These are phyloP conservation scores for Haliclystus octoradiatus DNA, from an alignment of 30 jellyfish, hydroid and myxozoan genomes.

Conservation along the genomic window DNA sequence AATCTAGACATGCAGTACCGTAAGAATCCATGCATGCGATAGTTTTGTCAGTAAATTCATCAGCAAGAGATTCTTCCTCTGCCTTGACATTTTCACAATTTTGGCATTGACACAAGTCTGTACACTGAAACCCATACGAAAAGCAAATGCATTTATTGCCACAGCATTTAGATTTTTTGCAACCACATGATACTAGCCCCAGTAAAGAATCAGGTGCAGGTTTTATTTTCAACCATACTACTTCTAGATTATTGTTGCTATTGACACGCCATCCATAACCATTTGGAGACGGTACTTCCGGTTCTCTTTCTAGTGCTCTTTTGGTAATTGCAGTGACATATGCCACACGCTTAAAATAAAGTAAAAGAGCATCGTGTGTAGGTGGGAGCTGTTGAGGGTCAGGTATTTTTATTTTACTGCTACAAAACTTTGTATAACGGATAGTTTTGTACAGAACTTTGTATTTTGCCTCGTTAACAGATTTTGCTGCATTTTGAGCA, in stretches of 20 bases:
- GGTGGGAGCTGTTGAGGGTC: slow-evolving; percentile 52
- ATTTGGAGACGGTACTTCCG: slow-evolving; percentile 29
- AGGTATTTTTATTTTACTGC: slow-evolving; percentile 17
- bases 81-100: too few relatives aligned
- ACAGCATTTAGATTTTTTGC: slow-evolving; percentile 21
- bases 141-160: slow-evolving; percentile 10
- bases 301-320: slow-evolving; percentile 15
- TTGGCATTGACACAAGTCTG: slow-evolving; percentile 11
- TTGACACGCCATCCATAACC: slow-evolving; percentile 39
- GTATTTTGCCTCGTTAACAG: slow-evolving; percentile 30
- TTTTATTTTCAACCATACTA: slow-evolving; percentile 16
- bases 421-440: slow-evolving; percentile 31
- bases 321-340: slow-evolving; percentile 26
- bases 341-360: slow-evolving; percentile 23
- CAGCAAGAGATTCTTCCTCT: too few relatives aligned
- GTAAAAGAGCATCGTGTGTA: slow-evolving; percentile 27
- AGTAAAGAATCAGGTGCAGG: slow-evolving; percentile 47
- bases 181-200: slow-evolving; percentile 15
- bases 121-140: slow-evolving; percentile 22
- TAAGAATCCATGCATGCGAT: too few relatives aligned
- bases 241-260: neutral
- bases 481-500: slow-evolving; percentile 7
- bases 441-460: too few relatives aligned
- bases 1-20: too few relatives aligned
- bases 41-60: too few relatives aligned